A percentile compares a stretch with the other conserved stretches of the same genome.
Conservation (phyloP, 53 echinoderm and acorn worm species). For the Echinarachnius parma region DNA sequence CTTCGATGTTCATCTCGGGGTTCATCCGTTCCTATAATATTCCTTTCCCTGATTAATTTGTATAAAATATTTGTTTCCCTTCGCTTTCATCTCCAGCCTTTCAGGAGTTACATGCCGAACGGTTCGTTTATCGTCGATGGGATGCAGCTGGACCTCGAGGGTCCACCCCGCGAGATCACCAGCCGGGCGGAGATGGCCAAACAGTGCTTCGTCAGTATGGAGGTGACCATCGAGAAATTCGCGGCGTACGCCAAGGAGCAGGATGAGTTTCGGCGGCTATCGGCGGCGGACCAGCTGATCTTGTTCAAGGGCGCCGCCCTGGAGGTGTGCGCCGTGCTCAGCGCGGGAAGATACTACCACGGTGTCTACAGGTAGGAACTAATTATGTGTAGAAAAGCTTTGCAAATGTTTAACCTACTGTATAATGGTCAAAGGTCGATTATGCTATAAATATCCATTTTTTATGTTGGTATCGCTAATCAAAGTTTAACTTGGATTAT, state of each 20-base stretch:
- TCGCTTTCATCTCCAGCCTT: slow-evolving; percentile 9
- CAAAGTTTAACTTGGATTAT: too few relatives aligned
- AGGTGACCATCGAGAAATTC: slow-evolving; percentile 67
- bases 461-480: too few relatives aligned
- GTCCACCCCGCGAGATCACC: slow-evolving; percentile 59
- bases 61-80: too few relatives aligned
- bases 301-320: slow-evolving; percentile 68
- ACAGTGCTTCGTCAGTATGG: slow-evolving; percentile 53
- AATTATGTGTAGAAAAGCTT: too few relatives aligned
- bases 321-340: slow-evolving; percentile 36
- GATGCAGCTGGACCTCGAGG: slow-evolving; percentile 41
- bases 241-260: slow-evolving; percentile 61
- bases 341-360: slow-evolving; percentile 24
- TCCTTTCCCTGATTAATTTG: too few relatives aligned
- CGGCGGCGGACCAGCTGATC: slow-evolving; percentile 54
- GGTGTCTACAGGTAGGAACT: slow-evolving; percentile 27
- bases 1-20: too few relatives aligned
- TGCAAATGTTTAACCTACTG: too few relatives aligned
- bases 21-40: too few relatives aligned
- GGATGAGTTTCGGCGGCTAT: slow-evolving; percentile 48
- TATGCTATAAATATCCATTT: too few relatives aligned
- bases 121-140: slow-evolving; percentile 15
- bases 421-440: too few relatives aligned
- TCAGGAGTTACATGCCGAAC: slow-evolving; percentile 9
- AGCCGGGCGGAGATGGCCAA: slow-evolving; percentile 57